Percentiles rank a stretch among this genome's conserved stretches.
Evolutionary conservation across 2,888 invertebrate species (phyloP).

Genomic region (Drosophila macrospina): DNA sequence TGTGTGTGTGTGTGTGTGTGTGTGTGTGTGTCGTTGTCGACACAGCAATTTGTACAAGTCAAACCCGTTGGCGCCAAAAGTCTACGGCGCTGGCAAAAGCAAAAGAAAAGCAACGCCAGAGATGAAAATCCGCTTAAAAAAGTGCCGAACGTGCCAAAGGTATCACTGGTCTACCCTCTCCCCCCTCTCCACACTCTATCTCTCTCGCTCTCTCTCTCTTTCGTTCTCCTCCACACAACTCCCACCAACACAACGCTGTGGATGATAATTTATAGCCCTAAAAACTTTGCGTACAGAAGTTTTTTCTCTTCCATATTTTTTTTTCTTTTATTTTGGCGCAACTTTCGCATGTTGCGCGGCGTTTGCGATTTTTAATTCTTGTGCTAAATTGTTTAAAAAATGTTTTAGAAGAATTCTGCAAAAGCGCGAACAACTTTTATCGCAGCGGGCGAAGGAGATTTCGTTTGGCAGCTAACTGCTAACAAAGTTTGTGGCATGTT

Average conservation of each 20-base stretch:
- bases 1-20: conserved; percentile 18
- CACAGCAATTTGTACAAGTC: conserved; percentile 84
- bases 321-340: conserved; percentile 33
- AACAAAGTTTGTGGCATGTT: conserved; percentile 81
- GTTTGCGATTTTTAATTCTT: conserved; percentile 82
- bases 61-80: conserved; percentile 83
- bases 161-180: conserved; percentile 40
- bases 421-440: conserved; percentile 58
- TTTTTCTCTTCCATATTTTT: conserved; percentile 25
- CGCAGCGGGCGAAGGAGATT: not conserved
- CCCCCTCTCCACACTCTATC: no score
- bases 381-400: conserved; percentile 81
- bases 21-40: conserved; percentile 52
- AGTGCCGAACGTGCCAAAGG: conserved; percentile 76
- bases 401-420: conserved; percentile 78
- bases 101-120: conserved; percentile 58
- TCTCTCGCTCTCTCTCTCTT: no score
- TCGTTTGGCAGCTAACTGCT: conserved; percentile 61
- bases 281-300: conserved; percentile 78
- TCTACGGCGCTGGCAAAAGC: conserved; percentile 75
- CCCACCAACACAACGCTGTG: conserved; percentile 5
- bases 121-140: conserved; percentile 77
- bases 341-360: conserved; percentile 73
- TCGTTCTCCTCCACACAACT: no score
- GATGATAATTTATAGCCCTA: conserved; percentile 82